A percentile compares a stretch with the other conserved stretches of the same genome.
phyloP scores from a whole-genome alignment of 2,797 vertebrate genomes.

The Crypturellus tataupa region DNA sequence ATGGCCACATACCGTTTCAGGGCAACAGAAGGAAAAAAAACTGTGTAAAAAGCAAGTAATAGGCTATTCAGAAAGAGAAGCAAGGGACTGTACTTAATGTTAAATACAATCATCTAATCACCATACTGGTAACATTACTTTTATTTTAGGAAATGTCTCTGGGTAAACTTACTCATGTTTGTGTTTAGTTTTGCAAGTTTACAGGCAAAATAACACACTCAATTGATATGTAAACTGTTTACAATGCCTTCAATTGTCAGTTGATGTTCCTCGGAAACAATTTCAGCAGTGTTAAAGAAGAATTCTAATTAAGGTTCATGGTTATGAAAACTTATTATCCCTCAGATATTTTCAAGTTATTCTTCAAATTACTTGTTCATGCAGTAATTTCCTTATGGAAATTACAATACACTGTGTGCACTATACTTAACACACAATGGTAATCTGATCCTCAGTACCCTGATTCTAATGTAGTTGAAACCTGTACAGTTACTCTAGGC shows the following conservation, averaged over 20 bases:
- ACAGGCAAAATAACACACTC: not conserved
- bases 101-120: not conserved
- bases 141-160: not conserved
- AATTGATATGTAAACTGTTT: not conserved
- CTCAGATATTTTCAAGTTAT: not conserved
- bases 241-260: not conserved
- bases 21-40: not conserved
- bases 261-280: too few relatives aligned
- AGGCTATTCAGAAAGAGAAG: not conserved
- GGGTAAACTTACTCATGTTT: not conserved
- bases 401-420: not conserved
- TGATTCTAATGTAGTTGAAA: not conserved
- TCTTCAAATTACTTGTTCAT: not conserved
- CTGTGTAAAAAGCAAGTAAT: not conserved
- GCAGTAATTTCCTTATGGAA: not conserved
- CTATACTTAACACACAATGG: fast-evolving
- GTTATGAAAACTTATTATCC: not conserved
- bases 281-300: not conserved
- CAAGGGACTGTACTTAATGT: not conserved
- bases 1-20: not conserved
- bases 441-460: not conserved
- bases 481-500: fast-evolving
- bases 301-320: not conserved
- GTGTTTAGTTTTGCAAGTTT: not conserved
- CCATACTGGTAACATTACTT: not conserved